A percentile compares a stretch with the other conserved stretches of the same genome.
phyloP scores from a whole-genome alignment of 2,113 vertebrate genomes.

The Clarias macrocephalus region DNA sequence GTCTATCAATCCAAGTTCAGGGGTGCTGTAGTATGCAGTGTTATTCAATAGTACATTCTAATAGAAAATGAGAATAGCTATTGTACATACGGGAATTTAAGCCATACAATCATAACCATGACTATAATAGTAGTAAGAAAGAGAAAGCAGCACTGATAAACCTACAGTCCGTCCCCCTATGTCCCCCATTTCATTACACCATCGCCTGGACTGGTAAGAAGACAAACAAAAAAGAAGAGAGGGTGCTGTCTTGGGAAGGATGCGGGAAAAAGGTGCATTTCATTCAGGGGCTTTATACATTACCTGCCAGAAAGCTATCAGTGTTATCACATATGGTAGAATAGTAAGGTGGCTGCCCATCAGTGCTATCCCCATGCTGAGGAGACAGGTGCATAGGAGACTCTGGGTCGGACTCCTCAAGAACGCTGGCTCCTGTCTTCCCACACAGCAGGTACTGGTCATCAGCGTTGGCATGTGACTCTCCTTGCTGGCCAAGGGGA shows the following conservation, averaged over 20 bases:
- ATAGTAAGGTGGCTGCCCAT: constrained; percentile 72
- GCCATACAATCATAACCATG: constrained; percentile 71
- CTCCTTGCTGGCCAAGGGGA: constrained; percentile 61
- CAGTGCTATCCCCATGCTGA: constrained; percentile 56
- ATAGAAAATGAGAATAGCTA: constrained; percentile 77
- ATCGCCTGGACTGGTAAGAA: constrained; percentile 68
- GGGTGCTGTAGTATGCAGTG: constrained; percentile 68
- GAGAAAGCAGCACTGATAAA: constrained; percentile 72
- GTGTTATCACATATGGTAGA: constrained; percentile 78
- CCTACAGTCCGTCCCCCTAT: constrained; percentile 67
- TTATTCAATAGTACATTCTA: constrained; percentile 76
- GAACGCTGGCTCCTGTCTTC: constrained; percentile 57
- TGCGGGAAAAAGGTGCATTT: constrained; percentile 74
- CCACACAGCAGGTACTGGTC: constrained; percentile 70
- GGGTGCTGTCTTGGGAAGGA: constrained; percentile 42
- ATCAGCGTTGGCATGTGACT: constrained; percentile 54
- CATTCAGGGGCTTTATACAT: constrained; percentile 76
- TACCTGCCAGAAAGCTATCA: constrained; percentile 82
- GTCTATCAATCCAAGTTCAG: constrained; percentile 66
- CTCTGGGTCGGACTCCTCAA: constrained; percentile 59
- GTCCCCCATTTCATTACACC: constrained; percentile 48
- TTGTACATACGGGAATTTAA: constrained; percentile 71
- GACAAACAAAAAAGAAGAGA: constrained; percentile 61
- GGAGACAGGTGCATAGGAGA: constrained; percentile 52
- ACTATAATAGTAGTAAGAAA: constrained; percentile 66